A percentile compares a stretch with the other conserved stretches of the same genome.
Conservation (phyloP, 2,113 vertebrate genomes). For the Rhipidura dahli region DNA sequence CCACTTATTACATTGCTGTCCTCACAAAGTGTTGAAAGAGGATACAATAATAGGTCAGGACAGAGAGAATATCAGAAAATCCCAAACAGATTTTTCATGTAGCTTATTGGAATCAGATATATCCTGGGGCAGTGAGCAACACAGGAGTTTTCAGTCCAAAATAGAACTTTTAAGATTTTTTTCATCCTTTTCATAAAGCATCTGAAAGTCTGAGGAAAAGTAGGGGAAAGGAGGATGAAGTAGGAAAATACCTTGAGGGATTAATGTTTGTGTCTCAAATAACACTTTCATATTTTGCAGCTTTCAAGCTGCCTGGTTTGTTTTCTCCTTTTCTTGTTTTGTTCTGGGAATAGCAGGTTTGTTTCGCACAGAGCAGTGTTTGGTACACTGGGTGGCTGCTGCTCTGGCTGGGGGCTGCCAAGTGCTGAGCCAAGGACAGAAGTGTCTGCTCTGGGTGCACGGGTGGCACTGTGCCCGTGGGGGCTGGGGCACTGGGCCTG, state of each 20-base stretch:
- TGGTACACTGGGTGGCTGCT: rapidly evolving
- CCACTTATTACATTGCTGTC: background rate
- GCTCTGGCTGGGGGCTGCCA: background rate
- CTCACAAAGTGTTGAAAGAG: background rate
- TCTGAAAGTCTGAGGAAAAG: conserved; percentile 24
- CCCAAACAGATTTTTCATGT: conserved; percentile 37
- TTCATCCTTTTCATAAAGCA: conserved; percentile 16
- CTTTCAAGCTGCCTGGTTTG: background rate
- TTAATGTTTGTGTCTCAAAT: conserved; percentile 10
- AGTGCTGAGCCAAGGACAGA: background rate
- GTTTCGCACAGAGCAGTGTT: background rate
- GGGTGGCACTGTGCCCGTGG: rapidly evolving
- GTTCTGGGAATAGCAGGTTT: background rate
- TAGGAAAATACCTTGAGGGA: conserved; percentile 30
- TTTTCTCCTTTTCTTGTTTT: background rate
- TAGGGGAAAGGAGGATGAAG: background rate
- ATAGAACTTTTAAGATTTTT: background rate
- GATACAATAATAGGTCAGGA: conserved; percentile 18
- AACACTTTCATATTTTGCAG: conserved; percentile 12
- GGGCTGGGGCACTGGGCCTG: too few relatives aligned
- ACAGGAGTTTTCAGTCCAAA: conserved; percentile 11
- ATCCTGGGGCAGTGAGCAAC: conserved; percentile 27
- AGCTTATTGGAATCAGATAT: conserved; percentile 37
- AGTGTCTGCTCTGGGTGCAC: background rate
- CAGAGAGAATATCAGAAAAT: conserved; percentile 44